Base-by-base conservation (phyloP, 2,797 vertebrate genomes). In the Enteromius viviparus region DNA sequence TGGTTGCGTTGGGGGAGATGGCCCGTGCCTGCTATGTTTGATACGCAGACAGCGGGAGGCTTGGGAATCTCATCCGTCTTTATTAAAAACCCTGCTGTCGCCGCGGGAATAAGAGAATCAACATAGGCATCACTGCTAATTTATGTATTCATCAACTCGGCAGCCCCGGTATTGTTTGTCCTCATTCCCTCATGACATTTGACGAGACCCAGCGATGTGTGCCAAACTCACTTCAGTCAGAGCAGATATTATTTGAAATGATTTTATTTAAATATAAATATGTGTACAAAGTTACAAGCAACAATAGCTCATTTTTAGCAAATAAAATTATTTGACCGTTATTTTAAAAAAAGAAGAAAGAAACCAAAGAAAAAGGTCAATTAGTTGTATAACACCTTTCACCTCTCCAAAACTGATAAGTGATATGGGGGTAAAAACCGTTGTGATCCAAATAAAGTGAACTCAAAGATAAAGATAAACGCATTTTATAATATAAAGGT, bases 251-350 rank as follows among this genome's bases (percentile, higher is more conserved):
- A 94, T 94, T 92, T 86, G 93, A 96, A 96, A 95, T 94, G 94
- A 51, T 93, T 96, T 96, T 95, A 95, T 95, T 95, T 95, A 94
- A 96, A 96, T 96, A 96, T 96, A 96, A 96, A 96, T 96, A 95
- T 95, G 95, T 95, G 94, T 96, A 96, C 95, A 96, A 96, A 96
- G 94, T 93, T 95, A 95, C 95, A 95, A 95, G 95, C 95, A 94
- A 95, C 92, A 90, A 90, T 93, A 93, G 94, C 92, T 95, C 91
- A 86, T 93, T 93, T 51, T 93, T 93, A 94, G 93, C 94, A 95
- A 95, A 94, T 94, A 92, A 95, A 94, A 90, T 89, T 90, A 90
- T 94, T 91, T 91, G 93, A 94, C 93, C 94, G 92, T 93, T 92
- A 93, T 94, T 90, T 90, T 91, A 93, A 93, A 42, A 53, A 51